Base-by-base conservation (phyloP, 23 tunicate genomes). In the Trididemnum nubilum region DNA sequence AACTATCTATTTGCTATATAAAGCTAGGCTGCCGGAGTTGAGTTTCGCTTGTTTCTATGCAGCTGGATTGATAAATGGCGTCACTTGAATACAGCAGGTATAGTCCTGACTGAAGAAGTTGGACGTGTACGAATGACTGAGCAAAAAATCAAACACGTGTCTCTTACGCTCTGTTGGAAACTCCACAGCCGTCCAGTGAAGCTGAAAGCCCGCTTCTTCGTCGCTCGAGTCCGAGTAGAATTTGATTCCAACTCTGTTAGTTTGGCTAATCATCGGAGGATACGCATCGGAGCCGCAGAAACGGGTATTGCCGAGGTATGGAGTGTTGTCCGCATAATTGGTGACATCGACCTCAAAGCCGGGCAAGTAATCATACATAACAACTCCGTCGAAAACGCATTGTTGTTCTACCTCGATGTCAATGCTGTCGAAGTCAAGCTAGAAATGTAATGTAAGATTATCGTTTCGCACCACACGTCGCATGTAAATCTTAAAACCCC, bases 311-410 rank as follows among this genome's bases (percentile, higher is more conserved):
- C 94, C 94, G 34, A 89, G 51, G n/a, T 61, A 61, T 44, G 9
- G 9, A 5, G 15, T 61, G 4, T 61, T 25, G 67, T 61, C n/a
- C 3, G 83, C 40, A 1, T 85, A 70, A 40, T 33, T 54, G 5
- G 25, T 61, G 26, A 66, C 25, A 22, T 61, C n/a, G 4, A 22
- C 29, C 4, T 12, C 29, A 26, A 25, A 22, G 5, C 29, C 67
- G 4, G 27, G 67, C 5, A 4, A 12, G 29, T 61, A 28, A 81
- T 89, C 94, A 35, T 71, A 75, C 51, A 89, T 33, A 0, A 78
- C 34, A 9, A 89, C 85, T 33, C 94, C 94, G 85, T 89, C 94
- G 85, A 89, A 89, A 29, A 66, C 33, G 63, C 94, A 89, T 25
- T 78, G n/a, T 36, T 72, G 58, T 1, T 71, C 88, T 70, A 50